Evolutionary conservation across 53 echinoderm and acorn worm species (phyloP).

Genomic region (Luidia sarsii): DNA sequence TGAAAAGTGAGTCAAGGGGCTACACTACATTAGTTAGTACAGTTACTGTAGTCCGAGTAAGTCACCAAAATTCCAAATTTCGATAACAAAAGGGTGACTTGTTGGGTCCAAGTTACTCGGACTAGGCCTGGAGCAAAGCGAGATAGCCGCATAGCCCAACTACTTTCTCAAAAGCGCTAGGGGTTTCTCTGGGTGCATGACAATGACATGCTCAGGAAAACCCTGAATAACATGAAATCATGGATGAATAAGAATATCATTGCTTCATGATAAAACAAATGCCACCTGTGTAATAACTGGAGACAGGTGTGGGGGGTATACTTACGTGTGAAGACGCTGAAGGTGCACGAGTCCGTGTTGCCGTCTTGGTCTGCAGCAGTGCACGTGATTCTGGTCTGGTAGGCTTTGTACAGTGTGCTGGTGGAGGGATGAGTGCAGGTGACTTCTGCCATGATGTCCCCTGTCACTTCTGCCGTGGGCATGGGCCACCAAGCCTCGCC

Average conservation of each 20-base stretch:
- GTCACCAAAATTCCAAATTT: too few species aligned
- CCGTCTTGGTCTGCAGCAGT: background rate
- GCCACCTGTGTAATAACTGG: background rate
- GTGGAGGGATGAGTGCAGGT: background rate
- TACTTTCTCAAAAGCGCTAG: too few species aligned
- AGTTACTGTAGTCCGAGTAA: too few species aligned
- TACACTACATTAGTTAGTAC: too few species aligned
- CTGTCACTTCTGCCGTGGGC: conserved; percentile 5
- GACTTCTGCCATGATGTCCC: background rate
- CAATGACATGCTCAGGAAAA: too few species aligned
- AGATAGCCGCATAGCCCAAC: too few species aligned
- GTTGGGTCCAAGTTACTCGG: too few species aligned
- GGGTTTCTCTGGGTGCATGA: too few species aligned
- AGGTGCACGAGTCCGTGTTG: background rate
- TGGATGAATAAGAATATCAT: background rate
- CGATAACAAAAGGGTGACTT: too few species aligned
- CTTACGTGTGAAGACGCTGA: conserved; percentile 18
- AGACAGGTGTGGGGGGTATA: background rate
- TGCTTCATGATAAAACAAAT: background rate
- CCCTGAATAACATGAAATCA: background rate
- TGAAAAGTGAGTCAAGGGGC: too few species aligned
- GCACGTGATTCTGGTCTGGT: conserved; percentile 15
- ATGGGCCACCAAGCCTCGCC: conserved; percentile 8
- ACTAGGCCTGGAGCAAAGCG: too few species aligned
- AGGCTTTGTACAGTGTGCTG: background rate